Conservation (phyloP, 2,797 vertebrate species). For the Poliocrania exsul region DNA sequence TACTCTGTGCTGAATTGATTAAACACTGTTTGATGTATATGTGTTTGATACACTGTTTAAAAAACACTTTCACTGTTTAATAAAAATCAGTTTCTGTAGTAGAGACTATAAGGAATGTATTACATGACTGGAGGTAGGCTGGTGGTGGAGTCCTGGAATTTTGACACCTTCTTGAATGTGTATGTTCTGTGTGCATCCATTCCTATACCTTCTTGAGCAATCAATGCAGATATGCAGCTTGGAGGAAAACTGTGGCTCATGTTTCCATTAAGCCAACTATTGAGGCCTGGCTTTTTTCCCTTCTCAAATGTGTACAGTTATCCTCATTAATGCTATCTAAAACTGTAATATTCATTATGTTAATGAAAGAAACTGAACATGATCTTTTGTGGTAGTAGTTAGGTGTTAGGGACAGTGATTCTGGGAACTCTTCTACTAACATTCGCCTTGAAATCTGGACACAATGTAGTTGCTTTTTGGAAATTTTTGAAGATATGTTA, state of each 20-base stretch:
- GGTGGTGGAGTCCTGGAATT: neutral
- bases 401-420: neutral
- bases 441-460: neutral
- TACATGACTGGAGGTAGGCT: neutral
- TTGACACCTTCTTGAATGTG: neutral
- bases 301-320: neutral
- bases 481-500: neutral
- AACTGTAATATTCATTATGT: neutral
- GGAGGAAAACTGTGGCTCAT: neutral
- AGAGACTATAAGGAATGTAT: neutral
- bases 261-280: accelerated
- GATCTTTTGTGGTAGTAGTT: neutral
- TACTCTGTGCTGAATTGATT: neutral
- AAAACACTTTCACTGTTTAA: neutral
- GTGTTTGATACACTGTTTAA: neutral
- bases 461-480: neutral
- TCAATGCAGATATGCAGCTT: neutral
- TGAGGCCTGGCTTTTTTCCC: neutral
- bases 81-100: neutral
- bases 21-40: neutral
- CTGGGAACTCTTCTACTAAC: neutral
- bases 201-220: neutral
- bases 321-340: neutral
- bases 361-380: neutral
- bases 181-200: neutral